Percentiles rank a stretch among this genome's conserved stretches.
Conservation (phyloP, 1,140 invertebrate species). For the Maconellicoccus hirsutus region DNA sequence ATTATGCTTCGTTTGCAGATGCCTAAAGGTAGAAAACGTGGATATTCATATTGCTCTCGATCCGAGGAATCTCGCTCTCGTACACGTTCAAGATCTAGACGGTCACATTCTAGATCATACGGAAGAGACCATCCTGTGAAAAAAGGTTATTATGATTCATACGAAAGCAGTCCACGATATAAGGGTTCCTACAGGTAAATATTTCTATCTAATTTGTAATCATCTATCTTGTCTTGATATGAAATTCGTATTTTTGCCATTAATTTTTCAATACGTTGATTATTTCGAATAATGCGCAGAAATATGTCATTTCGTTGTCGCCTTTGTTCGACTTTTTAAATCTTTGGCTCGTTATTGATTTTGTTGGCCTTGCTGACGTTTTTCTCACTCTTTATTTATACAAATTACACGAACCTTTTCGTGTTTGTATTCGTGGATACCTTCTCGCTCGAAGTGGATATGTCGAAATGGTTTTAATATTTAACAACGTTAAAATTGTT, state of each 20-base stretch:
- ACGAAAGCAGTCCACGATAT: not conserved
- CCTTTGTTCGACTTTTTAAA: too few species aligned
- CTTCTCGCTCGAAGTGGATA: too few species aligned
- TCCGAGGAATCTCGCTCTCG: not conserved
- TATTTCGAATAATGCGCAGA: not conserved
- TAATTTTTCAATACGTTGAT: not conserved
- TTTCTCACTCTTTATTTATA: too few species aligned
- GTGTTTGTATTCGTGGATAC: too few species aligned
- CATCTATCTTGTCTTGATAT: not conserved
- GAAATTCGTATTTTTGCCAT: not conserved
- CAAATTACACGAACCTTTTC: too few species aligned
- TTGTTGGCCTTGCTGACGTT: not conserved
- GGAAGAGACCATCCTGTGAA: not conserved
- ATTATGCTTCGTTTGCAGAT: not conserved
- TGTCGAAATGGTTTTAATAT: too few species aligned
- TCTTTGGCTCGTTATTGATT: not conserved
- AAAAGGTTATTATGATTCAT: slow-evolving; percentile 10
- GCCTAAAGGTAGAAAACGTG: slow-evolving; percentile 14
- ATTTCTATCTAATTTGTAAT: not conserved
- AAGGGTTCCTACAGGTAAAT: not conserved
- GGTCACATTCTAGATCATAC: not conserved
- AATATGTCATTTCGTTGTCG: not conserved
- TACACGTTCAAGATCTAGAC: not conserved
- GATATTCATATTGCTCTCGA: not conserved
- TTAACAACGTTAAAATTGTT: too few species aligned